These are phyloP conservation scores for Enteromius unitaeniatus DNA, from an alignment of 2,797 vertebrate genomes.

Conservation along the genomic window DNA sequence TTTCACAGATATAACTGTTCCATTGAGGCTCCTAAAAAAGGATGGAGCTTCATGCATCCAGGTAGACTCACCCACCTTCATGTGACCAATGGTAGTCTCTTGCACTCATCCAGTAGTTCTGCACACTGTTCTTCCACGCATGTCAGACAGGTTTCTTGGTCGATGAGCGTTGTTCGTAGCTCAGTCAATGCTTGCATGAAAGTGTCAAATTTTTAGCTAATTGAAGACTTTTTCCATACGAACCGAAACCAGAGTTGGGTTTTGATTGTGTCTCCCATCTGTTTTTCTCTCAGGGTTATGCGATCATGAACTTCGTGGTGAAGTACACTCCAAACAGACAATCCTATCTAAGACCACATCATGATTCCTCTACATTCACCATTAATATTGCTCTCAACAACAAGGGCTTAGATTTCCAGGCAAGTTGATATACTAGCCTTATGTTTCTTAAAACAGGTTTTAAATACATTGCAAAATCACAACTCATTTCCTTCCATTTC, in stretches of 20 bases:
- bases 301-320: constrained; percentile 96
- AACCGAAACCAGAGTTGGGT: too few species aligned
- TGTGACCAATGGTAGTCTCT: too few species aligned
- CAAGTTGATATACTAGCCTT: constrained; percentile 58
- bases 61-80: too few species aligned
- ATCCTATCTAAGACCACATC: constrained; percentile 89
- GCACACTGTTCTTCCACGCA: neutral
- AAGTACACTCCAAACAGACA: constrained; percentile 94
- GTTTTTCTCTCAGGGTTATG: constrained; percentile 80
- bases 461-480: neutral
- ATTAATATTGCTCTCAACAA: constrained; percentile 98
- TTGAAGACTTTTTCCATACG: too few species aligned
- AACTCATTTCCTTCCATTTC: neutral
- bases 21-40: too few species aligned
- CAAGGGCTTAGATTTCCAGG: constrained; percentile 92
- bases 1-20: too few species aligned
- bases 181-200: too few species aligned
- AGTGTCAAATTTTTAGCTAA: too few species aligned
- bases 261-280: neutral
- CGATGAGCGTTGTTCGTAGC: neutral
- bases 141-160: neutral
- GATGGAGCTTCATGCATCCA: too few species aligned
- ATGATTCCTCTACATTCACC: constrained; percentile 97
- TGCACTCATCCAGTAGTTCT: neutral
- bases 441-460: neutral